Conservation (phyloP, 1,140 invertebrate species). For the Bombyx mandarina region DNA sequence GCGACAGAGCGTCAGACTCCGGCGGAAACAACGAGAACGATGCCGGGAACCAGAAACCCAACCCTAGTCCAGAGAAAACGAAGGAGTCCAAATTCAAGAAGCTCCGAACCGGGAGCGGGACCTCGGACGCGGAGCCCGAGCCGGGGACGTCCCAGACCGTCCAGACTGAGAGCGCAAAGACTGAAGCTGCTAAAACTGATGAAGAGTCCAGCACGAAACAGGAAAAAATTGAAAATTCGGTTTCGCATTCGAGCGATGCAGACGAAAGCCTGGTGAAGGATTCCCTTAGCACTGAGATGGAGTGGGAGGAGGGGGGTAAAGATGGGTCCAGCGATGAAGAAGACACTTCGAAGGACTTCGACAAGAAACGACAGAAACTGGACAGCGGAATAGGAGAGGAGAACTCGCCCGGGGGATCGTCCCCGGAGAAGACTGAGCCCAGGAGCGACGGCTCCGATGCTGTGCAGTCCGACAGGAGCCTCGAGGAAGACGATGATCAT, state of each 20-base stretch:
- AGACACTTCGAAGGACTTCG: constrained; percentile 15
- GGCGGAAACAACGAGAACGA: background rate
- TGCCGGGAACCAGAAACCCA: background rate
- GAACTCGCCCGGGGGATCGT: constrained; percentile 21
- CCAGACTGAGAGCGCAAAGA: background rate
- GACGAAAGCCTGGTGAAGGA: constrained; percentile 22
- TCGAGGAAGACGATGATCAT: no score
- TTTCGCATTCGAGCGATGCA: constrained; percentile 15
- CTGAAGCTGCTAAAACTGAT: background rate
- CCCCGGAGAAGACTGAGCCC: constrained; percentile 17
- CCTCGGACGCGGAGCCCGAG: background rate
- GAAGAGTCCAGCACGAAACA: background rate
- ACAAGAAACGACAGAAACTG: constrained; percentile 71
- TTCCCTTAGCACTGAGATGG: constrained; percentile 15
- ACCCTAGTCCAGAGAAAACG: background rate
- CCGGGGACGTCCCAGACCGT: background rate
- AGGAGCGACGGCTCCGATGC: constrained; percentile 5
- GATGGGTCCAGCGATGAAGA: constrained; percentile 24
- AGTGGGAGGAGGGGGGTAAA: constrained; percentile 18
- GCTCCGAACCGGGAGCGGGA: background rate
- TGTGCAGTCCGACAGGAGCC: no score
- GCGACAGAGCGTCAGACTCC: constrained; percentile 2
- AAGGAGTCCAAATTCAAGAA: background rate
- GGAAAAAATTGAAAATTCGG: constrained; percentile 7
- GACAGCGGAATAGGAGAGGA: constrained; percentile 73